phyloP scores from a whole-genome alignment of 2,888 invertebrate species.

The Calephelis perditalis region DNA sequence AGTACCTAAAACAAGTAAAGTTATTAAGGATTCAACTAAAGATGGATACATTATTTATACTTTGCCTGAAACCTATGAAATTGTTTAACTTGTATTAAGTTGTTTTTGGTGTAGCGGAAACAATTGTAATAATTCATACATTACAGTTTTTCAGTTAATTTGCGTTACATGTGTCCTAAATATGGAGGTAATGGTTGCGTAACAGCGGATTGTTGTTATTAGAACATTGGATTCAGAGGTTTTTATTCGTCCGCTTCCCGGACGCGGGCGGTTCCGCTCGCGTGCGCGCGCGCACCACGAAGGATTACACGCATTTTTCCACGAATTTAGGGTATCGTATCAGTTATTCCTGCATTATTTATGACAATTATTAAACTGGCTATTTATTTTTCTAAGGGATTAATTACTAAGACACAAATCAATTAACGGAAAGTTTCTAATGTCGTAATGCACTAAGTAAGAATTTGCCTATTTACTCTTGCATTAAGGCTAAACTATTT shows the following conservation, averaged over 20 bases:
- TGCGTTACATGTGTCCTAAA: constrained; percentile 30
- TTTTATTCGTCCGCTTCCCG: constrained; percentile 66
- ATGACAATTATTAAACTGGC: not conserved
- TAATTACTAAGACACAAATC: too few species aligned
- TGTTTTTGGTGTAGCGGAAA: constrained; percentile 6
- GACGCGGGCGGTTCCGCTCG: constrained; percentile 61
- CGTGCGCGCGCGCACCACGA: constrained; percentile 48
- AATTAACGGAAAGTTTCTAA: too few species aligned
- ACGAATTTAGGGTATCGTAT: constrained; percentile 18
- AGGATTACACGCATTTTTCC: constrained; percentile 32
- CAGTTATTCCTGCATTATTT: constrained; percentile 5
- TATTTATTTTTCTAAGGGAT: not conserved
- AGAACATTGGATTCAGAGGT: constrained; percentile 33
- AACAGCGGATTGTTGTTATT: constrained; percentile 40
- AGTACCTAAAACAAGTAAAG: too few species aligned
- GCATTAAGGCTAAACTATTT: too few species aligned
- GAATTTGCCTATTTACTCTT: too few species aligned
- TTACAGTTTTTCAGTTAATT: constrained; percentile 19
- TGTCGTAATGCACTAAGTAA: too few species aligned
- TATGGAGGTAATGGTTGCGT: constrained; percentile 32
- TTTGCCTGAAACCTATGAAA: not conserved
- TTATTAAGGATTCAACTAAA: not conserved
- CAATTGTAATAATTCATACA: constrained; percentile 15
- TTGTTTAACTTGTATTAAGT: not conserved
- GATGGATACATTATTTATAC: not conserved